Evolutionary conservation across 2,888 invertebrate genomes (phyloP), one percentile per base, ranked within the genome.

Genomic region (Pecten maximus): DNA sequence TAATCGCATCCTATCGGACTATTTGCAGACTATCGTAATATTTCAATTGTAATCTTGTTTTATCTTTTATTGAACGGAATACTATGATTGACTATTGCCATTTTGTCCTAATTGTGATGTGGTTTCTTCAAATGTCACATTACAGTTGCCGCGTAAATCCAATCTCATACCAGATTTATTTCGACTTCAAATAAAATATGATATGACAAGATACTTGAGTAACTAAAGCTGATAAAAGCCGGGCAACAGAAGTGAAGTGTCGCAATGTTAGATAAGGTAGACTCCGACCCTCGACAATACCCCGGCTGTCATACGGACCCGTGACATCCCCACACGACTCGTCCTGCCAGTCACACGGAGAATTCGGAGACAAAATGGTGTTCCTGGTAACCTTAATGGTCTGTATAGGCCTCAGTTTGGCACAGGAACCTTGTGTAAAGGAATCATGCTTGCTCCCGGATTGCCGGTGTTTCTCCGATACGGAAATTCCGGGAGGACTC

Each of bases 401-500:
- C 8, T 35, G 6, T 16, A 16, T 74, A 28, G 35, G 74, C 19
- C 74, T 74, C 10, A 12, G 74, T 74, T 6, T 74, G 16, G 74
- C 74, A 74, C 74, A 74, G 74, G 74, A 74, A 74, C 74, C 74
- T 6, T 74, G 74, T 74, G 74, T 23, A 10, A 74, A 74, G 35
- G 74, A 74, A 23, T 28, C 74, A 0, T 74, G 74, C 74, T 23
- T 35, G 35, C 91, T 92, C 1, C 94, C 94, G 3, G 90, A 94
- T 88, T 95, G 95, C 89, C 90, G 95, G 15, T 94, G 95, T 88
- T 94, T 93, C 91, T 89, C 92, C 35, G 95, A 94, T 87, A 87
- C 91, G 0, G 50, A 86, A 1, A 89, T 92, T 19, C 94, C 94
- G 0, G 95, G 95, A 6, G 91, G 90, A 23, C 90, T 93, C 0